Conservation (phyloP, 1,140 invertebrate genomes). For the Yoshiicerus persimilis region DNA sequence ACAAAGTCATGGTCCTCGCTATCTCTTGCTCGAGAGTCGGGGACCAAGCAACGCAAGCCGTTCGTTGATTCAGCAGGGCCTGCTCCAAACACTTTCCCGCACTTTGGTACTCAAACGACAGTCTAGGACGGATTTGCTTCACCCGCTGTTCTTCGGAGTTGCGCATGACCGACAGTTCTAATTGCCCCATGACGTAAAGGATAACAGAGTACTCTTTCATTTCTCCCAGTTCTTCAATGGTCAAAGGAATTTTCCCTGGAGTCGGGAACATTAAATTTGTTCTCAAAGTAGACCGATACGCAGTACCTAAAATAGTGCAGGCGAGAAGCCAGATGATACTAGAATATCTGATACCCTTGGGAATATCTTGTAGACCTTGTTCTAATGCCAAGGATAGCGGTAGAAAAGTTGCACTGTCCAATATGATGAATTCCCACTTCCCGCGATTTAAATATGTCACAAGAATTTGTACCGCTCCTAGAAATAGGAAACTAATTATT, state of each 20-base stretch:
- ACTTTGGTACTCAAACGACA: background rate
- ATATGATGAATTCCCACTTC: background rate
- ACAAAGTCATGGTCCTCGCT: background rate
- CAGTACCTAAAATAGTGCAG: background rate
- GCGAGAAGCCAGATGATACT: background rate
- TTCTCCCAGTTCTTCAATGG: background rate
- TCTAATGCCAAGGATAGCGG: background rate
- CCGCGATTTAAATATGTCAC: background rate
- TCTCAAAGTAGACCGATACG: background rate
- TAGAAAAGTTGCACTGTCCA: background rate
- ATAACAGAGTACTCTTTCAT: background rate
- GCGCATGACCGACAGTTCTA: background rate
- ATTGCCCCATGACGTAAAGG: background rate
- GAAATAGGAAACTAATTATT: background rate
- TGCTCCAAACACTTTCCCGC: background rate
- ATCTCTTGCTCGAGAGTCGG: background rate
- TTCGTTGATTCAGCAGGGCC: background rate
- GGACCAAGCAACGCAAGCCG: background rate
- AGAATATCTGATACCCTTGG: background rate
- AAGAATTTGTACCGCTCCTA: background rate
- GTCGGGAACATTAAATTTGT: background rate
- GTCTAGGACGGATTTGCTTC: background rate
- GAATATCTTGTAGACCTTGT: background rate
- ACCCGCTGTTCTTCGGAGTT: background rate
- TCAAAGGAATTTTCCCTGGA: background rate